A percentile compares a stretch with the other conserved stretches of the same genome.
Conservation (phyloP, 2,113 vertebrate species). For the Pan paniscus region DNA sequence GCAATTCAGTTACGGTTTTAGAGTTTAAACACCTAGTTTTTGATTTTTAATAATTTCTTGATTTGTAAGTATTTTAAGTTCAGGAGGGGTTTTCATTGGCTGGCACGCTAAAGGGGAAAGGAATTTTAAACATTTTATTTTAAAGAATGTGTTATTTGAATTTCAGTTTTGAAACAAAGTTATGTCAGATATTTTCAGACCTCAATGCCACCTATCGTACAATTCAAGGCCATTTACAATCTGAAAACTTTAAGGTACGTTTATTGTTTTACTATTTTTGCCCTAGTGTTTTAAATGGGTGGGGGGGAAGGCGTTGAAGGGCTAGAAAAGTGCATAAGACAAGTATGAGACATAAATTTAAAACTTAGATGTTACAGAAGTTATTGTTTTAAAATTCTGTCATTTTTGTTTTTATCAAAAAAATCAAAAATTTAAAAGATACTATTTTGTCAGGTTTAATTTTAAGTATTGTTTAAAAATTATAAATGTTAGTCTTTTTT, state of each 20-base stretch:
- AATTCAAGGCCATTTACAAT: constrained; percentile 98
- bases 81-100: background rate
- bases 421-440: background rate
- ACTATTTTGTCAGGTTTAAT: constrained; percentile 37
- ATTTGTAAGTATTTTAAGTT: constrained; percentile 3
- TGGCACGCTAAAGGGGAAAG: constrained; percentile 1
- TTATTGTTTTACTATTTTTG: constrained; percentile 44
- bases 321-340: background rate
- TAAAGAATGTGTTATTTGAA: constrained; percentile 80
- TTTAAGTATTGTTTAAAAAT: constrained; percentile 25
- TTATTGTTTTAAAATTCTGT: background rate
- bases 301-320: background rate
- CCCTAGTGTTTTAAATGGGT: background rate
- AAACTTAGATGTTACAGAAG: background rate
- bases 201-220: constrained; percentile 97
- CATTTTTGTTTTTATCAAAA: background rate
- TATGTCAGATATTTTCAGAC: constrained; percentile 98
- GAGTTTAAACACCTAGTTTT: background rate
- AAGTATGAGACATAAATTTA: background rate
- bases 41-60: background rate
- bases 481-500: background rate
- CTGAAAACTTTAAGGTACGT: constrained; percentile 98
- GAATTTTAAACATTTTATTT: constrained; percentile 65
- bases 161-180: constrained; percentile 97
- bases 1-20: constrained; percentile 3